Conservation (phyloP, 2,113 vertebrate species). For the Protomyctophum bolini region DNA sequence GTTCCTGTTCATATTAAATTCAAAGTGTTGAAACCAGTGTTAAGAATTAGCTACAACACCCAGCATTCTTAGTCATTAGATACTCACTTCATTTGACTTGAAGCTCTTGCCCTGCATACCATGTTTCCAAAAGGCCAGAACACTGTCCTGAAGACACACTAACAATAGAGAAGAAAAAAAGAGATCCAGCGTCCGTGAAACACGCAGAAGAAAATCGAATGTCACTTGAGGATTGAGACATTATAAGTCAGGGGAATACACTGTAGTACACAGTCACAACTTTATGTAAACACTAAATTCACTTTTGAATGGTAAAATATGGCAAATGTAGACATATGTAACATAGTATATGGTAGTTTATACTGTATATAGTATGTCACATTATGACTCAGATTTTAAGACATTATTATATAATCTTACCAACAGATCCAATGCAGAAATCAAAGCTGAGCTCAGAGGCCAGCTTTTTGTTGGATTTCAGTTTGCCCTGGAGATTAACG, state of each 20-base stretch:
- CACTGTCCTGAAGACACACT: slow-evolving; percentile 99
- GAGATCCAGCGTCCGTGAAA: not conserved
- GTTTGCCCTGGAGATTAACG: slow-evolving; percentile 93
- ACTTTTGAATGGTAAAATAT: too few relatives aligned
- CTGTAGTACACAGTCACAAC: not conserved
- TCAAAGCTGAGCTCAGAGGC: slow-evolving; percentile 98
- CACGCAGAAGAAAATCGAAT: not conserved
- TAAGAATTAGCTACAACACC: not conserved
- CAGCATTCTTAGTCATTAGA: not conserved
- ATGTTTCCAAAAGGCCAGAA: slow-evolving; percentile 98
- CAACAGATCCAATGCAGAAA: slow-evolving; percentile 95
- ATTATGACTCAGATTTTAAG: not conserved
- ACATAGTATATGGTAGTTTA: too few relatives aligned
- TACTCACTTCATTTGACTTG: slow-evolving; percentile 93
- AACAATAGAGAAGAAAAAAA: slow-evolving; percentile 3
- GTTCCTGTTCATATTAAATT: too few relatives aligned
- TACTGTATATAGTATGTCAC: too few relatives aligned
- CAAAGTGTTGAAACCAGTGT: too few relatives aligned
- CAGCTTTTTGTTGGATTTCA: slow-evolving; percentile 98
- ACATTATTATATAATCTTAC: slow-evolving; percentile 73
- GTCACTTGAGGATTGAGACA: not conserved
- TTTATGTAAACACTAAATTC: not conserved
- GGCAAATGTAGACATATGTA: too few relatives aligned
- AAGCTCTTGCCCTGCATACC: slow-evolving; percentile 99
- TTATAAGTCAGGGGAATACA: not conserved